A percentile compares a stretch with the other conserved stretches of the same genome.
Conservation (phyloP, 2,888 invertebrate genomes). For the Macrophya alboannulata region DNA sequence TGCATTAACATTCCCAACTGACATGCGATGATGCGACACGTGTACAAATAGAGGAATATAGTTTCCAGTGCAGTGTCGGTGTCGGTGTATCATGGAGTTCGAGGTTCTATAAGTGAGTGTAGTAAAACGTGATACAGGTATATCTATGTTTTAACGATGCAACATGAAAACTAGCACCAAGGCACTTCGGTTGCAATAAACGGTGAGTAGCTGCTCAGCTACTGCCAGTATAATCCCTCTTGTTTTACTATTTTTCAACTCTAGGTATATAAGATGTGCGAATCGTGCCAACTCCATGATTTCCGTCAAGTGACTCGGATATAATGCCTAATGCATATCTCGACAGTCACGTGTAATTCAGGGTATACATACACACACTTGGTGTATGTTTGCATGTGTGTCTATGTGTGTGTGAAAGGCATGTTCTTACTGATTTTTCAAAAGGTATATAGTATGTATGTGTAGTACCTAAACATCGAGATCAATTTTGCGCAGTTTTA, state of each 20-base stretch:
- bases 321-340: background rate
- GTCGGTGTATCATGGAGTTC: slow-evolving; percentile 14
- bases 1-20: slow-evolving; percentile 47
- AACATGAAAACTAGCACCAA: slow-evolving; percentile 37
- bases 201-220: slow-evolving; percentile 45
- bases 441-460: too few relatives aligned
- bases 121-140: slow-evolving; percentile 31
- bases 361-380: background rate
- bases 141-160: slow-evolving; percentile 25
- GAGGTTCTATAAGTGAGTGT: slow-evolving; percentile 34
- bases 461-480: background rate
- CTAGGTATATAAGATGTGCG: background rate
- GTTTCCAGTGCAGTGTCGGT: slow-evolving; percentile 23
- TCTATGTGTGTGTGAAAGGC: background rate
- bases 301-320: slow-evolving; percentile 21
- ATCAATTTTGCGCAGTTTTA: slow-evolving; percentile 28
- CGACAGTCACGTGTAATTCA: background rate
- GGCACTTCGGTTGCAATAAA: slow-evolving; percentile 35
- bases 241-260: slow-evolving; percentile 33
- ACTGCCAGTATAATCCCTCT: background rate
- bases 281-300: slow-evolving; percentile 1
- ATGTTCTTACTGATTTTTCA: background rate
- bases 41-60: slow-evolving; percentile 16
- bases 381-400: background rate
- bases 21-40: slow-evolving; percentile 43